Conservation (phyloP, 2,113 vertebrate genomes). For the Ammodytes marinus region DNA sequence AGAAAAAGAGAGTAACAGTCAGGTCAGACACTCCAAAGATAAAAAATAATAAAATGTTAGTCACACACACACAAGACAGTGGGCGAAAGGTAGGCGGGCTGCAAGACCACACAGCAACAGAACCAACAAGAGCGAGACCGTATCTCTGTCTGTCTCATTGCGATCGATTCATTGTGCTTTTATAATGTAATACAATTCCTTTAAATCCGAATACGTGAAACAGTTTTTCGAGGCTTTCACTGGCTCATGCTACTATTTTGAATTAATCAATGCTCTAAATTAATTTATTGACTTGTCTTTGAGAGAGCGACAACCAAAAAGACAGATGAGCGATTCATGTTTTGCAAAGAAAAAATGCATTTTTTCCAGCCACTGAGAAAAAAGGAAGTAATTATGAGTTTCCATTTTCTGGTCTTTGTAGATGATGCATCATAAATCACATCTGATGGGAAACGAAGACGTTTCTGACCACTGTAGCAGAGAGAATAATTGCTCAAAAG, state of each 20-base stretch:
- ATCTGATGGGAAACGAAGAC: slow-evolving; percentile 30
- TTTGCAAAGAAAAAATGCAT: slow-evolving; percentile 55
- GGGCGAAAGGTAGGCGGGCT: slow-evolving; percentile 21
- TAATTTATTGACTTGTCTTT: slow-evolving; percentile 64
- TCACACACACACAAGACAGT: slow-evolving; percentile 51
- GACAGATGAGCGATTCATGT: slow-evolving; percentile 75
- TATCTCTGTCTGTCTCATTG: slow-evolving; percentile 12
- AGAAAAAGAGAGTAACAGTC: slow-evolving; percentile 54
- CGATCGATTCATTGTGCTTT: neutral
- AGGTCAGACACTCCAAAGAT: slow-evolving; percentile 43
- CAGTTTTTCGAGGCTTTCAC: slow-evolving; percentile 3
- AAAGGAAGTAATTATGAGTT: slow-evolving; percentile 43
- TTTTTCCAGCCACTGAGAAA: slow-evolving; percentile 50
- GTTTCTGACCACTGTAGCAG: neutral
- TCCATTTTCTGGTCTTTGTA: slow-evolving; percentile 42
- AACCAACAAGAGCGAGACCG: slow-evolving; percentile 29
- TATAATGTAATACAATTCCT: neutral
- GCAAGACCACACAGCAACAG: slow-evolving; percentile 48
- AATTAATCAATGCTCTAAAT: slow-evolving; percentile 51
- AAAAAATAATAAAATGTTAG: slow-evolving; percentile 52
- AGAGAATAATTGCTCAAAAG: neutral
- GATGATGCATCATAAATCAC: slow-evolving; percentile 51
- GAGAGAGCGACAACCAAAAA: slow-evolving; percentile 69
- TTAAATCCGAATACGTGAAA: neutral
- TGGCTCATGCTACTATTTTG: slow-evolving; percentile 41